Base-by-base conservation (phyloP, 2,113 vertebrate species). In the Callaeas wilsoni region DNA sequence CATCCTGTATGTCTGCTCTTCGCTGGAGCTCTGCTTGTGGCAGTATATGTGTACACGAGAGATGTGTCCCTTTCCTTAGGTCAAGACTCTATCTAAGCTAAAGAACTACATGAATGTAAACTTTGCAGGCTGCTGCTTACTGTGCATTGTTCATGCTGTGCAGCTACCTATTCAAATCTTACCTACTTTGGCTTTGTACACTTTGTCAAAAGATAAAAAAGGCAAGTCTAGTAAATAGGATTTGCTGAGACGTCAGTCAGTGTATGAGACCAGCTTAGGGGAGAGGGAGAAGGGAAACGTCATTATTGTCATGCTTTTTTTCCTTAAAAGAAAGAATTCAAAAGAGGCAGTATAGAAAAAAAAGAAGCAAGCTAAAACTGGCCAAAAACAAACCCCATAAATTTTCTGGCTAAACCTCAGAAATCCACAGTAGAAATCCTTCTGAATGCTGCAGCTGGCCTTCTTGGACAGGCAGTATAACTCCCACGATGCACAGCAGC, bases 401-500 rank as follows among this genome's bases (percentile, higher is more conserved):
- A 81, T 86, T 75, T 89, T 84, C 78, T 84, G 73, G 57, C 65
- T 93, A 79, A 90, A 82, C 46, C 53, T 84, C 78, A 89, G 84
- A 93, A 82, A 93, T 84, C 29, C 73, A 52, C 60, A 71, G 68
- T 53, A 75, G 35, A 92, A 96, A 92, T 89, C 47, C 20, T 83
- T 68, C 79, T 92, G 94, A 94, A 92, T 91, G 80, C 56, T 93
- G 89, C 91, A 93, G 87, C 85, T 95, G 90, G 74, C 29, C 49
- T 90, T 85, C 76, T 92, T 97, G 91, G 84, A 59, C 68, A 89
- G 76, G 87, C 84, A 71, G 4, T 21, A 4, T 33, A 70, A 44
- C 19, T 95, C 80, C 60, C 80, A 18, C 60, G n/a, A 76, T 39
- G 75, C 65, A 33, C 50, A 50, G 69, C 83, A 88, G 30, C 20